These are phyloP conservation scores for Trachythela sp. DNA, from an alignment of 64 coral and sea anemone species.

Conservation along the genomic window DNA sequence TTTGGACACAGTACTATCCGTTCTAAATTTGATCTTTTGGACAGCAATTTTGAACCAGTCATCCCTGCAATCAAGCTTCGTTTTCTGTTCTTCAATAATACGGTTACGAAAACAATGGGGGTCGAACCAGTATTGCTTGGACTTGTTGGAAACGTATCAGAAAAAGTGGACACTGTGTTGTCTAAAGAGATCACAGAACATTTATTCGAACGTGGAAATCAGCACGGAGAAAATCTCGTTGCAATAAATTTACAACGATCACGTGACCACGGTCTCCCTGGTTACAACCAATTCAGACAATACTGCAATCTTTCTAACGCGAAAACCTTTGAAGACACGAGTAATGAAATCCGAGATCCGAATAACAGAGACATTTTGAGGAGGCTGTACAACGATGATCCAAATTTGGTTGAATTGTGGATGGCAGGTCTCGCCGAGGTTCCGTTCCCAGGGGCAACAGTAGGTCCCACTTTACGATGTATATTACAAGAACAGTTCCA, in stretches of 20 bases:
- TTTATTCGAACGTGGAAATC: neutral
- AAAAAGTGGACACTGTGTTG: neutral
- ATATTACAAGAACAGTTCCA: neutral
- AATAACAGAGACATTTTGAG: constrained; percentile 5
- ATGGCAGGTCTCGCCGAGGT: neutral
- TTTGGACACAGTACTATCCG: constrained; percentile 2
- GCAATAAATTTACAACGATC: neutral
- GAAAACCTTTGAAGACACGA: neutral
- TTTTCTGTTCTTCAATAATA: constrained; percentile 13
- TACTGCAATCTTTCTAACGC: neutral
- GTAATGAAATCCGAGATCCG: neutral
- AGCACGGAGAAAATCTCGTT: neutral
- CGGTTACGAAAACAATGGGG: neutral
- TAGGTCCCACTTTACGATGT: neutral
- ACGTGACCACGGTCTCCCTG: neutral
- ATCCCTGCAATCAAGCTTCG: neutral
- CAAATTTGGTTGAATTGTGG: neutral
- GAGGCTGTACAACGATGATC: neutral
- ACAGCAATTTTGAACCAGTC: neutral
- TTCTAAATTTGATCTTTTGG: neutral
- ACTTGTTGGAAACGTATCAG: neutral
- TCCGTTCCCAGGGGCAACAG: neutral
- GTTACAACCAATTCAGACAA: neutral
- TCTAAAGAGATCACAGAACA: neutral
- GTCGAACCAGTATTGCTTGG: neutral